Conservation (phyloP, 2,888 invertebrate genomes). For the Drosophila parthenogenetica region DNA sequence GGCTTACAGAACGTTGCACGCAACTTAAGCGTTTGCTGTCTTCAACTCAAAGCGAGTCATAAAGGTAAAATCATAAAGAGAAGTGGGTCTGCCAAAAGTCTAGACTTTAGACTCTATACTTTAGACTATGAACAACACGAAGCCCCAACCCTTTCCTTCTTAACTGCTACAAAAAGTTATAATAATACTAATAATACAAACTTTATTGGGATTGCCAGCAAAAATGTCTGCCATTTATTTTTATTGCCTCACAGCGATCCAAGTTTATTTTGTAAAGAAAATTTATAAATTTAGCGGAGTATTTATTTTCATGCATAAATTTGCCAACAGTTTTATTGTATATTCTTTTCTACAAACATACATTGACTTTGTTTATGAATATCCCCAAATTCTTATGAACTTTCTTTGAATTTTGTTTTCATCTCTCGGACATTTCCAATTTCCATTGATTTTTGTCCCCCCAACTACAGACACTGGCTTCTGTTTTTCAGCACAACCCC, state of each 20-base stretch:
- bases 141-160: conserved; percentile 24
- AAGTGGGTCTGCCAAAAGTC: conserved; percentile 51
- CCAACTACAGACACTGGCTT: neutral
- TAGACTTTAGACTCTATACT: conserved; percentile 21
- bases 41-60: conserved; percentile 50
- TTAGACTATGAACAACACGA: conserved; percentile 29
- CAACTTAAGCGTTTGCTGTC: conserved; percentile 61
- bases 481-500: conserved; percentile 26
- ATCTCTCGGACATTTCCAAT: neutral
- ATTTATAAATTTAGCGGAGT: conserved; percentile 4
- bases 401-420: neutral
- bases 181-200: conserved; percentile 56
- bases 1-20: conserved; percentile 51
- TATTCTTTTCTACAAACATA: neutral
- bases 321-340: neutral
- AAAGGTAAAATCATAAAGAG: conserved; percentile 69
- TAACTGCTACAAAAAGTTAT: conserved; percentile 31
- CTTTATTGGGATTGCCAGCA: conserved; percentile 34
- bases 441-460: conserved; percentile 26
- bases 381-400: neutral
- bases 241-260: conserved; percentile 18
- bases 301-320: neutral
- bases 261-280: conserved; percentile 14
- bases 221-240: conserved; percentile 22
- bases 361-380: neutral